Percentiles rank a stretch among this genome's conserved stretches.
Evolutionary conservation across 2,113 vertebrate genomes (phyloP).

Genomic region (Lipophrys pholis): DNA sequence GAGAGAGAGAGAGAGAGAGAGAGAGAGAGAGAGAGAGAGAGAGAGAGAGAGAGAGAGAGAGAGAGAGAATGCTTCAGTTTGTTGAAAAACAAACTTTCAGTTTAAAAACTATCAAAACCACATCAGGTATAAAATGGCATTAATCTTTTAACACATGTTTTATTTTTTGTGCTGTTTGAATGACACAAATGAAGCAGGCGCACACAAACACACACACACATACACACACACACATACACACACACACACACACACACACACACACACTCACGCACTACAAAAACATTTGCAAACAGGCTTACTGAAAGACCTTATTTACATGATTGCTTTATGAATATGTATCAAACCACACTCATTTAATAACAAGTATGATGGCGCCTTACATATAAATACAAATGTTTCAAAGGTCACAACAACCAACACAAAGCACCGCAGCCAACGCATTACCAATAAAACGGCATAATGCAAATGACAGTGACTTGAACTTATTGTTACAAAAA

Average conservation of each 20-base stretch:
- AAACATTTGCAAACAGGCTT: background rate
- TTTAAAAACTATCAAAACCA: background rate
- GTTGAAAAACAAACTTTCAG: background rate
- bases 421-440: background rate
- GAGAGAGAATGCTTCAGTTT: too few relatives aligned
- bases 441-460: slow-evolving; percentile 3
- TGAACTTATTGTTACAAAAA: background rate
- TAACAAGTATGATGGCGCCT: background rate
- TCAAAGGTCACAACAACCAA: slow-evolving; percentile 22
- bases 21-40: too few relatives aligned
- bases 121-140: background rate
- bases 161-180: background rate
- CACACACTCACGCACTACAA: too few relatives aligned
- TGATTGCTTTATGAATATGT: slow-evolving; percentile 25
- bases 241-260: too few relatives aligned
- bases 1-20: too few relatives aligned
- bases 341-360: slow-evolving; percentile 16
- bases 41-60: too few relatives aligned
- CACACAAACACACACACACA: too few relatives aligned
- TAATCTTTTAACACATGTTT: too few relatives aligned
- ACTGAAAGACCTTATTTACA: slow-evolving; percentile 29
- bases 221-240: background rate
- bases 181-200: background rate
- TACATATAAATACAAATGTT: background rate
- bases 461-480: slow-evolving; percentile 12